Percentiles rank a stretch among this genome's conserved stretches.
phyloP scores from a whole-genome alignment of 2,888 invertebrate genomes.

The Electrophaes corylata region DNA sequence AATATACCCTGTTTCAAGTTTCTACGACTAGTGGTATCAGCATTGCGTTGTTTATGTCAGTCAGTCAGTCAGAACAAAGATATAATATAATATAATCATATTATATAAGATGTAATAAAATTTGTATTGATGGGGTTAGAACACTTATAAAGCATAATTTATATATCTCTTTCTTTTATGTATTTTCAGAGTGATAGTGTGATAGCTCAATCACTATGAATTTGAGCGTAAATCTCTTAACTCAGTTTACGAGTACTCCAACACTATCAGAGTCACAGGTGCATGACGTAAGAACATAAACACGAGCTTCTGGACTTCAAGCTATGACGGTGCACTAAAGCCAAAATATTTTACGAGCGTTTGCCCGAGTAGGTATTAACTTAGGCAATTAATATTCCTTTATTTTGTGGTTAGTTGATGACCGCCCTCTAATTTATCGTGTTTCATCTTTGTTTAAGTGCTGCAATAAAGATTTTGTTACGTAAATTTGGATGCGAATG shows the following conservation, averaged over 20 bases:
- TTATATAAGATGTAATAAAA: no score
- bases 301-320: conserved; percentile 6
- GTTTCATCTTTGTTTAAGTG: conserved; percentile 27
- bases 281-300: conserved; percentile 11
- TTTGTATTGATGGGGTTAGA: no score
- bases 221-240: not conserved
- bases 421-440: conserved; percentile 28
- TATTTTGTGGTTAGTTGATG: conserved; percentile 32
- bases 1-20: no score
- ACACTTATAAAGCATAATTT: no score
- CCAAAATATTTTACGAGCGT: conserved; percentile 29
- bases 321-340: conserved; percentile 25
- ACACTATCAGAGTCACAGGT: not conserved
- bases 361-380: conserved; percentile 22
- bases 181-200: no score
- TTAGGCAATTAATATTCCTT: conserved; percentile 30
- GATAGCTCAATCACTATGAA: not conserved
- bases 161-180: no score
- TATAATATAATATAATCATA: no score
- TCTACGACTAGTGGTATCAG: no score
- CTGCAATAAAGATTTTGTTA: conserved; percentile 28
- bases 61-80: no score
- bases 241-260: not conserved
- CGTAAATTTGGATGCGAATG: conserved; percentile 11
- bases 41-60: no score